phyloP scores from a whole-genome alignment of 2,888 invertebrate genomes.

The Drosophila silvestris region DNA sequence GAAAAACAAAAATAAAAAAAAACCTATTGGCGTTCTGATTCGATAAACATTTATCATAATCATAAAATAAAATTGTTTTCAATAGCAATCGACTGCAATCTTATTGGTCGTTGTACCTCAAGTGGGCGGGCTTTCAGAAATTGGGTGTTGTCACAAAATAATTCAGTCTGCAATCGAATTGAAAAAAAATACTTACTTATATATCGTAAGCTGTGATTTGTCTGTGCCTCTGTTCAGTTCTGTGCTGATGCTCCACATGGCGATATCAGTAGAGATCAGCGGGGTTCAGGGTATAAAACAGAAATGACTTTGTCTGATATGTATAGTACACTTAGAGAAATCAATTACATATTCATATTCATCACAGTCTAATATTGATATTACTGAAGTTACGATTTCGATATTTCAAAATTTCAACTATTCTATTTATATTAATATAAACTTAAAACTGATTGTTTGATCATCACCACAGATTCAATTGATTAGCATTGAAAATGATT shows the following conservation, averaged over 20 bases:
- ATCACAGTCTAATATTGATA: neutral
- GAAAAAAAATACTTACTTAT: slow-evolving; percentile 16
- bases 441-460: neutral
- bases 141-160: slow-evolving; percentile 41
- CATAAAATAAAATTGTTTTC: slow-evolving; percentile 69
- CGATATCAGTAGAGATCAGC: slow-evolving; percentile 73
- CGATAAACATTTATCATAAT: slow-evolving; percentile 84
- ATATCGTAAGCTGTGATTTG: slow-evolving; percentile 36
- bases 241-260: slow-evolving; percentile 10
- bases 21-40: slow-evolving; percentile 77
- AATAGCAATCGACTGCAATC: slow-evolving; percentile 70
- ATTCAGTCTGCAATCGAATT: slow-evolving; percentile 18
- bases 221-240: neutral
- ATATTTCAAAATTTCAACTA: neutral
- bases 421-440: neutral
- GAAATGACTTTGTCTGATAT: slow-evolving; percentile 34
- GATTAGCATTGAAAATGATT: neutral
- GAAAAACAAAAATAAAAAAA: slow-evolving; percentile 48
- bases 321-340: slow-evolving; percentile 3
- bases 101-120: slow-evolving; percentile 63
- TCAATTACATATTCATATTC: slow-evolving; percentile 5
- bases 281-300: slow-evolving; percentile 62
- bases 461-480: neutral
- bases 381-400: neutral
- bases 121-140: slow-evolving; percentile 62